Base-by-base conservation (phyloP, 2,113 vertebrate genomes). In the Seriola aureovittata region DNA sequence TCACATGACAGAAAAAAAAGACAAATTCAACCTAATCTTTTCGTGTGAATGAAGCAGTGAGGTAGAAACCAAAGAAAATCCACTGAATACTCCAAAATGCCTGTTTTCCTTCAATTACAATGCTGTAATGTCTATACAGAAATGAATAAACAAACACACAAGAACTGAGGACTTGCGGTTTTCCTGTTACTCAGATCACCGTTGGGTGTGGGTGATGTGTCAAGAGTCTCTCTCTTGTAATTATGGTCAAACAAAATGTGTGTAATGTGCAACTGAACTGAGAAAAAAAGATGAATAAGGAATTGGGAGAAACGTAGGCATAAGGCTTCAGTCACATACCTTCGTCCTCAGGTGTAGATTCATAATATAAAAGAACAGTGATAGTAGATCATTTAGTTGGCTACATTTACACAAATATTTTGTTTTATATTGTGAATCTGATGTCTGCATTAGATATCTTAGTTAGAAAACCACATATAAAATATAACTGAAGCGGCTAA, bases 61-160 rank as follows among this genome's bases (percentile, higher is more conserved):
- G 38, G 44, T 79, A 29, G 25, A 80, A 80, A 77, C 80, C 67
- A 71, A 71, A 80, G 72, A 82, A 85, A 82, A 85, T 76, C 70
- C 75, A 40, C n/a, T 54, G 50, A 87, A 78, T 80, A 13, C 7
- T 65, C 17, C 29, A 59, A 92, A 90, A 58, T 44, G 73, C 78
- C 67, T 74, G 78, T 88, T 91, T 82, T 78, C 42, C 67, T 55
- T 55, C 60, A 67, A 58, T 86, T 81, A 77, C 7, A 36, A 85
- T 93, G 90, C 75, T 80, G 91, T 91, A 81, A 93, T 77, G 91
- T 93, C 93, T 92, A 2, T 7, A 58, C 66, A 82, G 82, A 82
- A 76, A 52, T 50, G 62, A 75, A 72, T 67, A 62, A 86, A 86
- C 78, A 88, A 48, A 74, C 40, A 38, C 75, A 38, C 14, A 50